These are phyloP conservation scores for Dysmachus trigonus DNA, from an alignment of 2,888 invertebrate genomes.

Conservation along the genomic window DNA sequence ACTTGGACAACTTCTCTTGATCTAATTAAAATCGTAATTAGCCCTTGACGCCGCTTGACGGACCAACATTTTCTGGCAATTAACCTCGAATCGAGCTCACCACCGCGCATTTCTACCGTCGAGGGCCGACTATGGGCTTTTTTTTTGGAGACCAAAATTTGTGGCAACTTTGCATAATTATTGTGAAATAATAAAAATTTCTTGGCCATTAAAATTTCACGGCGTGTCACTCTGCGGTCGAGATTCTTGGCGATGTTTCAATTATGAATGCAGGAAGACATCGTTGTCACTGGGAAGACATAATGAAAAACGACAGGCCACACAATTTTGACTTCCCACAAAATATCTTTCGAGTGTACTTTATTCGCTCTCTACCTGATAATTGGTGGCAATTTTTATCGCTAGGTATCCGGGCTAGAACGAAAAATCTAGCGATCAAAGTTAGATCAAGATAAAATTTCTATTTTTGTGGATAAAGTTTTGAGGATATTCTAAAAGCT, in stretches of 20 bases:
- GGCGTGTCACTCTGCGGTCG: neutral
- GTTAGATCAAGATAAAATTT: neutral
- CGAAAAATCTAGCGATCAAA: neutral
- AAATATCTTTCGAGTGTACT: neutral
- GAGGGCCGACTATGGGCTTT: neutral
- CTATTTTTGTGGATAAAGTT: neutral
- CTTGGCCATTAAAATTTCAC: slow-evolving; percentile 9
- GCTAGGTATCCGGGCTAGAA: neutral
- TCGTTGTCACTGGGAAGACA: neutral
- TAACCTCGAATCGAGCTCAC: slow-evolving; percentile 16
- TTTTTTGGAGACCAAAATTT: neutral
- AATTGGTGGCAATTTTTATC: neutral
- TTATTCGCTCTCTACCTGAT: neutral
- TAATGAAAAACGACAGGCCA: neutral
- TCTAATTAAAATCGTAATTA: slow-evolving; percentile 30
- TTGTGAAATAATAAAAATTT: slow-evolving; percentile 11
- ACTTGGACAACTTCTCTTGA: slow-evolving; percentile 32
- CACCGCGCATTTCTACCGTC: neutral
- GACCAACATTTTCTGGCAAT: slow-evolving; percentile 36
- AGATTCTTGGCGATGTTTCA: neutral
- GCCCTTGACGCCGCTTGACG: slow-evolving; percentile 17
- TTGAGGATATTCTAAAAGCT: neutral
- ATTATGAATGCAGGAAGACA: neutral
- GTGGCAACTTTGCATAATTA: neutral
- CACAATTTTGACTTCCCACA: neutral